Base-by-base conservation (phyloP, 2,888 invertebrate genomes). In the Thelaira solivaga region DNA sequence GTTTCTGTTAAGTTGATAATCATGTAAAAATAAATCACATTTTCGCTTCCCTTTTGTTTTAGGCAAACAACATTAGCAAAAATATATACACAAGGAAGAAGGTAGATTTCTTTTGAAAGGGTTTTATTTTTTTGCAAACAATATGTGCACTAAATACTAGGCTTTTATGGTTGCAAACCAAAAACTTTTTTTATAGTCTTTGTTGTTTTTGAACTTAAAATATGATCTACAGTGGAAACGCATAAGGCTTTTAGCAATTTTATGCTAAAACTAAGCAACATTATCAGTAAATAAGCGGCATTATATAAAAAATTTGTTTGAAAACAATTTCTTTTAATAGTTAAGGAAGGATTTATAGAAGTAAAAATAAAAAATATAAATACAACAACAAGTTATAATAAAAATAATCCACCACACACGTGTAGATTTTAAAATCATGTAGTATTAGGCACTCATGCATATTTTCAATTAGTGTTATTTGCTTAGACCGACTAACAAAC, bases 21-120 rank as follows among this genome's bases (percentile, higher is more conserved):
- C 87, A 86, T 87, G 86, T 87, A 86, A 85, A 86, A 87, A 86
- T 87, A 86, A 86, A 86, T 86, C 87, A 87, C 87, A 86, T 85
- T 85, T 85, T 85, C 84, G 86, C 84, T 83, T 83, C 85, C 83
- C 82, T 84, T 68, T 83, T 74, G 65, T 73, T 57, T 34, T 11
- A 22, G 22, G 36, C 59, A 84, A 83, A 83, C 83, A 79, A 80
- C 77, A 39, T 24, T 20, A 26, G 16, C 47, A 22, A 61, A 36
- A 59, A 29, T 8, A 51, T 65, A 55, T n/a, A 65, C 47, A 53
- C 68, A 64, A 69, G 75, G 76, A 64, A 69, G 75, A 71, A 59
- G 65, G 76, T 49, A 41, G 39, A 16, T 29, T 51, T 61, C 65
- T 24, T 4, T 45, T 45, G 20, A 64, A 78, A 69, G 73, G 77